A percentile compares a stretch with the other conserved stretches of the same genome.
phyloP scores from a whole-genome alignment of 2,797 vertebrate genomes.

The Darevskia mixta region DNA sequence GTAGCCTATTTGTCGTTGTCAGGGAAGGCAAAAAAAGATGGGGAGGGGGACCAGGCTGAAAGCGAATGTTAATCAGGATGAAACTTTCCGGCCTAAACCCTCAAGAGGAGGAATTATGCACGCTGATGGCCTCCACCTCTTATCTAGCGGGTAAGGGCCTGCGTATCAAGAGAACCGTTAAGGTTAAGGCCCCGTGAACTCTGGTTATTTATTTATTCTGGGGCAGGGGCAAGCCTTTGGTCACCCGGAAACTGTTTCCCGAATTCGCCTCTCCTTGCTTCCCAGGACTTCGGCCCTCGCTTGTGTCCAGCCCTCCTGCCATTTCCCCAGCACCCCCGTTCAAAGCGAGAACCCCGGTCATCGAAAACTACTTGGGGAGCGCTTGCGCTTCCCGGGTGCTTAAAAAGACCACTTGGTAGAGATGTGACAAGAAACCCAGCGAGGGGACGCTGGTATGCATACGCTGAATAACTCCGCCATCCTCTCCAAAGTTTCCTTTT shows the following conservation, averaged over 20 bases:
- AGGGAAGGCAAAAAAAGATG: conserved; percentile 51
- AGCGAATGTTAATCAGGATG: conserved; percentile 61
- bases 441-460: conserved; percentile 12
- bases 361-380: background rate
- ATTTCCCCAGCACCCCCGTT: conserved; percentile 10
- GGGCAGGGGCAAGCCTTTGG: conserved; percentile 29
- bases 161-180: conserved; percentile 23
- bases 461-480: background rate
- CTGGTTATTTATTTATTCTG: conserved; percentile 19
- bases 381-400: background rate
- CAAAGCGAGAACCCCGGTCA: background rate
- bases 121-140: conserved; percentile 74
- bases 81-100: conserved; percentile 57
- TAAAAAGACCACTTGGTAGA: conserved; percentile 28
- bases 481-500: conserved; percentile 13
- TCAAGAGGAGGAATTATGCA: conserved; percentile 68
- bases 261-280: conserved; percentile 40
- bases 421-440: conserved; percentile 3
- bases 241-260: conserved; percentile 34
- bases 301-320: conserved; percentile 15
- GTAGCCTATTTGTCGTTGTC: conserved; percentile 65
- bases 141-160: conserved; percentile 58
- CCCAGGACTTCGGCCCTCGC: conserved; percentile 42
- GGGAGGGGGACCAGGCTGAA: conserved; percentile 49
- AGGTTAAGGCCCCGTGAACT: conserved; percentile 43